These are phyloP conservation scores for Agonopterix arenella DNA, from an alignment of 2,888 invertebrate species.

Conservation along the genomic window DNA sequence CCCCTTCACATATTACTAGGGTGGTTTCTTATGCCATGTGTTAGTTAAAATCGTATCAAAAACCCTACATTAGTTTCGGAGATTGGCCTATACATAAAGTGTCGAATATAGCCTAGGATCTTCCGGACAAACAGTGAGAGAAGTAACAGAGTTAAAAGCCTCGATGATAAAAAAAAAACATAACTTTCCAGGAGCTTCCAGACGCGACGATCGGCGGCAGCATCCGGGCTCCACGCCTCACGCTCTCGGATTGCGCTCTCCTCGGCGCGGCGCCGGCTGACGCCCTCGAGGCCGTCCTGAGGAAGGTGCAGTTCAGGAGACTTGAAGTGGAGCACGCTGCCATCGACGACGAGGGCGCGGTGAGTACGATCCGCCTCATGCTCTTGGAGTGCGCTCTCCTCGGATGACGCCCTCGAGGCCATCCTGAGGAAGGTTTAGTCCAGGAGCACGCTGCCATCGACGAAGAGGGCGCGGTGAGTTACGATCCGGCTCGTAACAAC, in stretches of 20 bases:
- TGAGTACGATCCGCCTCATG: conserved; percentile 25
- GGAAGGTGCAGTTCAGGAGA: conserved; percentile 83
- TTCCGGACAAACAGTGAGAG: no score
- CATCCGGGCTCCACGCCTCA: conserved; percentile 77
- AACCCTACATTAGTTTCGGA: no score
- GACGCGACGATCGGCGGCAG: conserved; percentile 50
- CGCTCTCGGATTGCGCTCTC: conserved; percentile 74
- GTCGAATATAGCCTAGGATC: no score
- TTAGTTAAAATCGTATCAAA: no score
- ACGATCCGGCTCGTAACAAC: neutral
- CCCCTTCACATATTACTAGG: no score
- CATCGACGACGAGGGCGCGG: conserved; percentile 83
- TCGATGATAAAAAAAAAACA: no score
- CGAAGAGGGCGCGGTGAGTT: conserved; percentile 80
- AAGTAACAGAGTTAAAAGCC: no score
- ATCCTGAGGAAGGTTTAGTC: conserved; percentile 88
- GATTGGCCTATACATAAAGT: no score
- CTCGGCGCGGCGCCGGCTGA: conserved; percentile 83
- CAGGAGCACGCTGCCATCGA: conserved; percentile 80
- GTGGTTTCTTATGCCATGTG: no score
- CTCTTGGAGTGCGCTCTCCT: conserved; percentile 47
- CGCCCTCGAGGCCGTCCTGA: conserved; percentile 89
- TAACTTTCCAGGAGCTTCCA: conserved; percentile 45
- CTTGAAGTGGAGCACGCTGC: conserved; percentile 82
- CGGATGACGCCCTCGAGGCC: conserved; percentile 89